Conservation (phyloP, 2,113 vertebrate species). For the Centropus bengalensis region DNA sequence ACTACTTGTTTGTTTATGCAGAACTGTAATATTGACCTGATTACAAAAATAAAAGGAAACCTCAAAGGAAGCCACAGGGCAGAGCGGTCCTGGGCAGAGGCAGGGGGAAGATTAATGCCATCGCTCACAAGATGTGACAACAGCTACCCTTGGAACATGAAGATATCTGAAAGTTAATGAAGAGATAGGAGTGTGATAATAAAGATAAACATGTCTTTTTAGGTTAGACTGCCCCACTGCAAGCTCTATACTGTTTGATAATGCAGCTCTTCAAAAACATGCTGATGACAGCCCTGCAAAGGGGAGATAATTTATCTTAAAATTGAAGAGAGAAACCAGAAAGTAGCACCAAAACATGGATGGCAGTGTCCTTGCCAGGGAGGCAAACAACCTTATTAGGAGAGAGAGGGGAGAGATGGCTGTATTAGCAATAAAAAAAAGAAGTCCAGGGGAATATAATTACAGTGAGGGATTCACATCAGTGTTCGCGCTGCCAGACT, state of each 20-base stretch:
- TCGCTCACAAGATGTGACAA: slow-evolving; percentile 60
- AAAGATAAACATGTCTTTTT: slow-evolving; percentile 49
- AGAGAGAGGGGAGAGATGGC: not conserved
- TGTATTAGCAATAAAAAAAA: not conserved
- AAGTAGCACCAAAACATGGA: not conserved
- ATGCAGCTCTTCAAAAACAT: not conserved
- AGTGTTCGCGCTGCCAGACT: not conserved
- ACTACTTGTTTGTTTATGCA: slow-evolving; percentile 20
- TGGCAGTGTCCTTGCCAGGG: slow-evolving; percentile 14
- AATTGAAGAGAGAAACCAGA: not conserved
- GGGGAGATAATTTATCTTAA: not conserved
- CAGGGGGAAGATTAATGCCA: slow-evolving; percentile 24
- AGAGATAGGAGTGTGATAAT: slow-evolving; percentile 57
- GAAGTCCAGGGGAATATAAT: not conserved
- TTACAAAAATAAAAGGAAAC: not conserved
- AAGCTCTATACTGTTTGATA: not conserved
- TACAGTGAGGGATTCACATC: not conserved
- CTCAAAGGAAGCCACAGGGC: not conserved
- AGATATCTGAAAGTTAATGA: slow-evolving; percentile 65
- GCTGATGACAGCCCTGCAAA: slow-evolving; percentile 11
- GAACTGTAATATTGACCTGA: slow-evolving; percentile 27
- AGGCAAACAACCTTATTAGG: not conserved
- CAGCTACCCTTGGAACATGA: slow-evolving; percentile 53
- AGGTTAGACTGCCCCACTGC: slow-evolving; percentile 22
- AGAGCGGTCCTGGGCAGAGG: not conserved